Evolutionary conservation across 1,140 invertebrate species (phyloP).

Genomic region (Argopecten irradians): DNA sequence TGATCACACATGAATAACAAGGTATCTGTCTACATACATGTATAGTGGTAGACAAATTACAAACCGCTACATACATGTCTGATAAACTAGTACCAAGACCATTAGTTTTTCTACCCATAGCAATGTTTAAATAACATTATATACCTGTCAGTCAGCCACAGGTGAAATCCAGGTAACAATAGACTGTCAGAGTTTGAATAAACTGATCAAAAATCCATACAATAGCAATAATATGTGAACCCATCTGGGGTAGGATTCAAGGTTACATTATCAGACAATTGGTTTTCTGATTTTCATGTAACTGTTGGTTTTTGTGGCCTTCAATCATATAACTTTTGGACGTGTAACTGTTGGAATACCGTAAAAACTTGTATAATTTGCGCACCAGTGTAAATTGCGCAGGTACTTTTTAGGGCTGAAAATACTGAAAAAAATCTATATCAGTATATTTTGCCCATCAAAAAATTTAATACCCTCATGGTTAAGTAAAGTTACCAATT

Average conservation of each 20-base stretch:
- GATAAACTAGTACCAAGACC: background rate
- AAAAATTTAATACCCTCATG: too few species aligned
- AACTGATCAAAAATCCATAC: background rate
- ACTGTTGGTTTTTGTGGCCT: too few species aligned
- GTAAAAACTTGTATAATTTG: too few species aligned
- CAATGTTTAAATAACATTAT: background rate
- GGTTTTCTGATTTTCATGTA: background rate
- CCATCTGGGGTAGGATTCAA: background rate
- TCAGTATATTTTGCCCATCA: too few species aligned
- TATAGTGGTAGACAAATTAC: background rate
- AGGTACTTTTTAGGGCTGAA: too few species aligned
- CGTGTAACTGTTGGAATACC: too few species aligned
- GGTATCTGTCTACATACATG: background rate
- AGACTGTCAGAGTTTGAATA: background rate
- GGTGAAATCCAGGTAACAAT: background rate
- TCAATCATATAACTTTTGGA: too few species aligned
- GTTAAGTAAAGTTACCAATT: too few species aligned
- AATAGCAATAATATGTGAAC: background rate
- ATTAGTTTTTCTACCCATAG: background rate
- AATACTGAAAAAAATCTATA: too few species aligned
- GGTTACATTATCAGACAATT: background rate
- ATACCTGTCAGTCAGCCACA: background rate
- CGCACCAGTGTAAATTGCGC: too few species aligned
- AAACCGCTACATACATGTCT: background rate
- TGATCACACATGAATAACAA: background rate